A percentile compares a stretch with the other conserved stretches of the same genome.
Evolutionary conservation across 2,888 invertebrate genomes (phyloP).

Genomic region (Dasypogon diadema): DNA sequence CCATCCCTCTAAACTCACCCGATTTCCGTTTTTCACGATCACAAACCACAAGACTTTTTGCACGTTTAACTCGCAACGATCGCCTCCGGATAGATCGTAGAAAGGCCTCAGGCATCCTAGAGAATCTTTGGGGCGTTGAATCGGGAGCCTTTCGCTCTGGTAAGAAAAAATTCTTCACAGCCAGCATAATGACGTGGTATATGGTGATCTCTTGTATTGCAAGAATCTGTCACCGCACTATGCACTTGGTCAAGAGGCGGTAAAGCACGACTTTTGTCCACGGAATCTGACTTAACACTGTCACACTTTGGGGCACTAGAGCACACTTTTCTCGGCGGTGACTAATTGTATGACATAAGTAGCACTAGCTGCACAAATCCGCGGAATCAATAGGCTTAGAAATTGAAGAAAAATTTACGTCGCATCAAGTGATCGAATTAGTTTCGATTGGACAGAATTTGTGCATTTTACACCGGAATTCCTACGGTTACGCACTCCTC

Average conservation of each 20-base stretch:
- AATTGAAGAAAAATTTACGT: not conserved
- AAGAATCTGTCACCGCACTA: too few species aligned
- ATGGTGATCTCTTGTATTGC: not conserved
- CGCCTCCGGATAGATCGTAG: slow-evolving; percentile 79
- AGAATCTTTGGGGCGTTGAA: slow-evolving; percentile 71
- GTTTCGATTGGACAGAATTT: too few species aligned
- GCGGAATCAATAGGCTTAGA: slow-evolving; percentile 1
- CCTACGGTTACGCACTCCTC: too few species aligned
- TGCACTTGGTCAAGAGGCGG: slow-evolving; percentile 1
- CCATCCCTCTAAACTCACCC: slow-evolving; percentile 72
- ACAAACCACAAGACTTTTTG: slow-evolving; percentile 77
- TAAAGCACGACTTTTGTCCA: not conserved
- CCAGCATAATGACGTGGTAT: slow-evolving; percentile 71
- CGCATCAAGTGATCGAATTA: not conserved
- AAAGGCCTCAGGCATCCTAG: slow-evolving; percentile 80
- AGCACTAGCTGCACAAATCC: slow-evolving; percentile 4
- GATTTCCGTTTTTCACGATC: slow-evolving; percentile 83
- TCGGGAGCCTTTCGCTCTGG: slow-evolving; percentile 74
- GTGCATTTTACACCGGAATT: too few species aligned
- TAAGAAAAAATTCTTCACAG: slow-evolving; percentile 82
- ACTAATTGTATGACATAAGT: slow-evolving; percentile 25
- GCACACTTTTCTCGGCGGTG: slow-evolving; percentile 10
- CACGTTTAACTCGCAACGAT: slow-evolving; percentile 79
- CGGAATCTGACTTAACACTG: not conserved
- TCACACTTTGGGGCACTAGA: not conserved